phyloP scores from a whole-genome alignment of 2,113 vertebrate genomes.

The Saimiri boliviensis region DNA sequence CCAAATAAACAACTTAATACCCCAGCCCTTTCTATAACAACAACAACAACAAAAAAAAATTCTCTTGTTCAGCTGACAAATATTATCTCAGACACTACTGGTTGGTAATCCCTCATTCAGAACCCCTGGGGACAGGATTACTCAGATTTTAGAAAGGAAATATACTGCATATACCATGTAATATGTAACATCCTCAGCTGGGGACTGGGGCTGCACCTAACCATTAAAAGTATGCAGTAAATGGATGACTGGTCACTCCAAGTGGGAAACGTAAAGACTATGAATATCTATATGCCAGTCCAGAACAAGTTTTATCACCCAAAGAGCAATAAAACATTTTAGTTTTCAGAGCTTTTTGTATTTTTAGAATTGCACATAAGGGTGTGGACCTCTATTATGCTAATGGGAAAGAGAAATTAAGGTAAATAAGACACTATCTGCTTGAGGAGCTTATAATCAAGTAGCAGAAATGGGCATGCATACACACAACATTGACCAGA shows the following conservation, averaged over 20 bases:
- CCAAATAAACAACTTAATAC: background rate
- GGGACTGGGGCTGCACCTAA: background rate
- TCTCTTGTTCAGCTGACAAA: background rate
- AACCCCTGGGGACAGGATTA: background rate
- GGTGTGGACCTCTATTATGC: background rate
- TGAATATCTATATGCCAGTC: background rate
- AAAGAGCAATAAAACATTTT: slow-evolving; percentile 1
- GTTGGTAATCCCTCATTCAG: slow-evolving; percentile 7
- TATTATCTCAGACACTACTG: slow-evolving; percentile 14
- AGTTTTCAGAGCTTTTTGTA: background rate
- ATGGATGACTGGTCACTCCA: background rate
- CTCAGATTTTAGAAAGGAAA: slow-evolving; percentile 51
- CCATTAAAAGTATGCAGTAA: slow-evolving; percentile 36
- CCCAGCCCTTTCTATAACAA: background rate
- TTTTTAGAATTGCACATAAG: background rate
- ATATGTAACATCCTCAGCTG: background rate
- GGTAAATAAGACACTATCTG: background rate
- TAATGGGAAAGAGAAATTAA: background rate
- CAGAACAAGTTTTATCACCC: background rate
- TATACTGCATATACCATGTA: background rate
- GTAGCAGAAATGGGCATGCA: background rate
- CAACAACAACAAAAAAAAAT: no score
- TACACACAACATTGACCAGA: background rate
- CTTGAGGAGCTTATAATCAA: slow-evolving; percentile 31
- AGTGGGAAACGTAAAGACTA: background rate